Evolutionary conservation across 2,113 vertebrate genomes (phyloP).

Genomic region (Urocitellus parryii): DNA sequence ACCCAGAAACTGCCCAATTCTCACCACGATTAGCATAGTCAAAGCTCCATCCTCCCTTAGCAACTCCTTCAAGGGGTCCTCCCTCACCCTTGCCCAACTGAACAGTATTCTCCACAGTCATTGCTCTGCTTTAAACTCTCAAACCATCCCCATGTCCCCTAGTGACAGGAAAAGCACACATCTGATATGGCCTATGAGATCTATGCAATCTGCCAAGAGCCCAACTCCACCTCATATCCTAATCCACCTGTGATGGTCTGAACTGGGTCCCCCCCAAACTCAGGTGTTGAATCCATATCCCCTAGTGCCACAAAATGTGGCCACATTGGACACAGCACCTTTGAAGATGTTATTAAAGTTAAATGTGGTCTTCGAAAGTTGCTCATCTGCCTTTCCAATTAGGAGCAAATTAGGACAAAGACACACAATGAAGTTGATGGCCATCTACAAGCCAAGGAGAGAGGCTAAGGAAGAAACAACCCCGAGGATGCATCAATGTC

Average conservation of each 20-base stretch:
- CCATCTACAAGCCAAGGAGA: background rate
- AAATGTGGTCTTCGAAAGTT: too few species aligned
- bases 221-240: background rate
- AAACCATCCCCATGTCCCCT: background rate
- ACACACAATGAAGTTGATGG: background rate
- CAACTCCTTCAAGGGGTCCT: background rate
- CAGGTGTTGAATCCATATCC: background rate
- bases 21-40: background rate
- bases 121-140: background rate
- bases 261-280: background rate
- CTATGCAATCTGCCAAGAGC: background rate
- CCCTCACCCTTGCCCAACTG: background rate
- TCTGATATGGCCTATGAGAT: background rate
- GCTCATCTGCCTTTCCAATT: background rate
- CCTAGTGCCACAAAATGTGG: background rate
- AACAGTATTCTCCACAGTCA: background rate
- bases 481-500: background rate
- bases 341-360: background rate
- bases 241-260: background rate
- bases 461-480: background rate
- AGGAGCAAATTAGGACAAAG: too few species aligned
- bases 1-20: background rate
- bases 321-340: background rate
- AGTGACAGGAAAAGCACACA: background rate
- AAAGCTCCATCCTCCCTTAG: background rate